These are phyloP conservation scores for Bathynomus jamesi DNA, from an alignment of 1,140 invertebrate genomes.

Conservation along the genomic window DNA sequence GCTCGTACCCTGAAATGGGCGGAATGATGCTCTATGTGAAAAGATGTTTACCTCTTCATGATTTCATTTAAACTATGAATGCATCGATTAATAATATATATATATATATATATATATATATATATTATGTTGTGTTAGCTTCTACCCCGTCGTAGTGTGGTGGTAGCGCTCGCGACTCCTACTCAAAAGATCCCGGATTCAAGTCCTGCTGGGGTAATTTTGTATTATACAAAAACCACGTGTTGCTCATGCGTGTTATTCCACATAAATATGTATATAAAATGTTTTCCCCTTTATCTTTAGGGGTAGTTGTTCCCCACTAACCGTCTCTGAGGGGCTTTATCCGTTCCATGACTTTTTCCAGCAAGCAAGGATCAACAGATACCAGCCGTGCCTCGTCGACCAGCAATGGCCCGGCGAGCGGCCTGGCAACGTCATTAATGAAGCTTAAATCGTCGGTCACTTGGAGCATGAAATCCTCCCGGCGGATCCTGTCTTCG, in stretches of 20 bases:
- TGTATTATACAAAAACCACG: no score
- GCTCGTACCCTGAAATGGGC: no score
- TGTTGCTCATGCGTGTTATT: no score
- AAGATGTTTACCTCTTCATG: neutral
- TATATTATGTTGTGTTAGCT: no score
- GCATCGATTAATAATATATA: neutral
- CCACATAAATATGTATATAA: neutral
- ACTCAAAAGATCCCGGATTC: no score
- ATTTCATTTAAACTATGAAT: neutral
- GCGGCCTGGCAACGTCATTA: neutral
- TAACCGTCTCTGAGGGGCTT: neutral
- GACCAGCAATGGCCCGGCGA: neutral
- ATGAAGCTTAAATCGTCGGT: neutral
- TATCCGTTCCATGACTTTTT: neutral
- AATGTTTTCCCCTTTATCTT: neutral
- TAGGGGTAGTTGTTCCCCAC: neutral
- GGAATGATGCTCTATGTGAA: no score
- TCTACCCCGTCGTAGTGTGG: no score
- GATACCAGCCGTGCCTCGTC: neutral
- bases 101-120: conserved; percentile 3
- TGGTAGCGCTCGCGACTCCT: no score
- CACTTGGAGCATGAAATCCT: neutral
- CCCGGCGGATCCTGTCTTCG: neutral
- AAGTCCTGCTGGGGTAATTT: no score
- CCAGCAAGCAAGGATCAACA: neutral